Conservation (phyloP, 2,888 invertebrate species). For the Brachycybe producta region DNA sequence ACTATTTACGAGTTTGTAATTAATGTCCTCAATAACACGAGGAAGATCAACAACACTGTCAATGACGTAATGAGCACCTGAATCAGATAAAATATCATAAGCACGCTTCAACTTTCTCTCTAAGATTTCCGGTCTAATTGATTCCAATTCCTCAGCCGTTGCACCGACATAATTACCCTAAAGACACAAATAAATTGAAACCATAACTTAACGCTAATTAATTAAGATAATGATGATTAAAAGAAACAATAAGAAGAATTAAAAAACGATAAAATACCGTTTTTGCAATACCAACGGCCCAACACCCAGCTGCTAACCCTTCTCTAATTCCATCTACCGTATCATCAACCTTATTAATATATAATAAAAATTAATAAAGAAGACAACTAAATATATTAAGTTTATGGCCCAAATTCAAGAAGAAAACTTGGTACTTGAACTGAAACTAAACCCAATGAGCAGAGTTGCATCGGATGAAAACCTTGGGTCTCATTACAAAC, state of each 20-base stretch:
- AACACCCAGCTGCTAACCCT: conserved; percentile 34
- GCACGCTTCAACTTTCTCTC: conserved; percentile 25
- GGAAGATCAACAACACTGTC: conserved; percentile 33
- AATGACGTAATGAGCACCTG: conserved; percentile 35
- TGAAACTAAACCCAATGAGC: too few species aligned
- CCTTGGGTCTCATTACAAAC: too few species aligned
- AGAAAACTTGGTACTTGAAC: too few species aligned
- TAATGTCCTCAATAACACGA: conserved; percentile 32
- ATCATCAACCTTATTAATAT: conserved; percentile 30
- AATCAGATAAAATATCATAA: conserved; percentile 28
- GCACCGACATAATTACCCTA: conserved; percentile 34
- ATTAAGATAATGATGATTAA: conserved; percentile 16
- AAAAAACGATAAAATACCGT: conserved; percentile 20
- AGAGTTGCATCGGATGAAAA: too few species aligned
- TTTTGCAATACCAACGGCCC: conserved; percentile 34
- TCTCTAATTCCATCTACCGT: conserved; percentile 33
- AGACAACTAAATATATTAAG: too few species aligned
- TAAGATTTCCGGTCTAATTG: conserved; percentile 28
- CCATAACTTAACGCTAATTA: conserved; percentile 5
- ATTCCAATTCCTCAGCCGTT: conserved; percentile 26
- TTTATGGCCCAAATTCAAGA: too few species aligned
- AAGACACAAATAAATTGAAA: not conserved
- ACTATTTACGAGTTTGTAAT: conserved; percentile 29
- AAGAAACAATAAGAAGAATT: not conserved
- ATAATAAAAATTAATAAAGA: not conserved